Conservation (phyloP, 2,113 vertebrate genomes). For the Gorsachius goisagi region DNA sequence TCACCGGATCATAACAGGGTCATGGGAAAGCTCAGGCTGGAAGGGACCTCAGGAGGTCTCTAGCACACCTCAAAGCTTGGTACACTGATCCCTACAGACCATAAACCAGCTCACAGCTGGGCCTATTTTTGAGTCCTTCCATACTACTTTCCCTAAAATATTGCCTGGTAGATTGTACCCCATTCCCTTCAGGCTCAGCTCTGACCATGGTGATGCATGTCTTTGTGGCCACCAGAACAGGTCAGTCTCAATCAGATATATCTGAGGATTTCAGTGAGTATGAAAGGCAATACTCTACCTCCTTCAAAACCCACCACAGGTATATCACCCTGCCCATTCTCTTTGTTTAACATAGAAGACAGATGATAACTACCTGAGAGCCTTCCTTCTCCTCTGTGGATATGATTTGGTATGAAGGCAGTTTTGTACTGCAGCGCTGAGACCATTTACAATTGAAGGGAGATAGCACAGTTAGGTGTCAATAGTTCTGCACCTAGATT, state of each 20-base stretch:
- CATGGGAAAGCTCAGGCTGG: neutral
- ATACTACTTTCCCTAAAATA: neutral
- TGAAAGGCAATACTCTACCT: neutral
- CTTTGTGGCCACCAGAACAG: neutral
- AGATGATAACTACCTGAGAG: neutral
- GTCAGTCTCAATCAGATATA: neutral
- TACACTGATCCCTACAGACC: fast-evolving
- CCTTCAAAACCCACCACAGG: neutral
- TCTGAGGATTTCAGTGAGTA: neutral
- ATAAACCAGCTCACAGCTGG: neutral
- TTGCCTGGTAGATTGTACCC: neutral
- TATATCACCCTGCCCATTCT: neutral
- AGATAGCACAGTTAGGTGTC: neutral
- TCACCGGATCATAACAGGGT: neutral
- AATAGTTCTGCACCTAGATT: neutral
- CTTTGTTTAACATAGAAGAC: neutral
- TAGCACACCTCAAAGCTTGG: neutral
- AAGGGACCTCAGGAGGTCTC: neutral
- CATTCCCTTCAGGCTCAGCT: neutral
- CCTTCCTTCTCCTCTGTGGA: neutral
- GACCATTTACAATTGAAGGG: neutral
- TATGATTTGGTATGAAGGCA: neutral
- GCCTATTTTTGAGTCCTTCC: neutral
- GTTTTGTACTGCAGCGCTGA: neutral
- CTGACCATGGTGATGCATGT: neutral